Base-by-base conservation (phyloP, 2,888 invertebrate species). In the Cosmia trapezina region DNA sequence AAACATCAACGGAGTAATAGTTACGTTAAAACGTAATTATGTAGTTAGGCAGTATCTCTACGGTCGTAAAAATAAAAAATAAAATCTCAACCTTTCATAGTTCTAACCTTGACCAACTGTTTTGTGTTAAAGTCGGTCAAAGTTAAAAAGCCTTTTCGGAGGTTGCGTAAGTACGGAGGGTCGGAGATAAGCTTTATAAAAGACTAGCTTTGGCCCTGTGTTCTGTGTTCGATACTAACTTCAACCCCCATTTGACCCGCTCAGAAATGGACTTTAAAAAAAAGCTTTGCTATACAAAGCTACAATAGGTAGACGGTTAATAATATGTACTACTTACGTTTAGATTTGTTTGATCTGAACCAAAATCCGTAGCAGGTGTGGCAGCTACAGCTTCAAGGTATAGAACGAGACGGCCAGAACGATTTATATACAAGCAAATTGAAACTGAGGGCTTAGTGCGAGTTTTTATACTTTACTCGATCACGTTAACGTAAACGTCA, bases 61-160 rank as follows among this genome's bases (percentile, higher is more conserved):
- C 12, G 19, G 14, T 2, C 33, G 19, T 64, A 57, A 72, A 60
- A 69, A 43, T 41, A 37, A 17, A 12, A 66, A 62, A 54, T 51
- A 17, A 49, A 65, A 67, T 70, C 66, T 67, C 14, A 28, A 49
- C 22, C 60, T 65, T 74, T 57, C 43, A 65, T 65, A 68, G 51
- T 49, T 19, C 33, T 68, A 57, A 70, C 68, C 72, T 82, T 82
- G 83, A 68, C 79, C 72, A 45, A 54, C 17, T 53, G 64, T 71
- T 78, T 65, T 65, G 57, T 71, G 14, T 68, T 49, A 65, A 79
- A 78, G 53, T 78, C 54, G 67, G 79, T 71, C 78, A 78, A 82
- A 71, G 64, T 82, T 82, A 77, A 77, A 65, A 82, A 70, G 56
- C 59, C 70, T 67, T 81, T 77, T 68, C 70, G 63, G 72, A 51